These are phyloP conservation scores for Diaprepes abbreviatus DNA, from an alignment of 2,888 invertebrate species.

Conservation along the genomic window DNA sequence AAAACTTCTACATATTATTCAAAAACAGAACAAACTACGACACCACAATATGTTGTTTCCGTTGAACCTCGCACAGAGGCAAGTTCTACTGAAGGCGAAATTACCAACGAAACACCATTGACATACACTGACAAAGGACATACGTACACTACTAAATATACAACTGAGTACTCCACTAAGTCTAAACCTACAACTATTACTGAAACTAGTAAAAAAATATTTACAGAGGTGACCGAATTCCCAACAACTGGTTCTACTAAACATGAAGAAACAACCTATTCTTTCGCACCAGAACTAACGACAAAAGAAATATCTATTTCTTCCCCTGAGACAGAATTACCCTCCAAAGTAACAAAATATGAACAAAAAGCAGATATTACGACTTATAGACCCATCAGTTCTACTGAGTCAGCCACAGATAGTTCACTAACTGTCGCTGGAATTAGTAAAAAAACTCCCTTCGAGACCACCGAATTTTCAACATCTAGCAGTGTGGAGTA, in stretches of 20 bases:
- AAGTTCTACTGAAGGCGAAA: not conserved
- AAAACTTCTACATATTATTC: not conserved
- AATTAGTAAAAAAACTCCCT: not conserved
- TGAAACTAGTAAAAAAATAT: not conserved
- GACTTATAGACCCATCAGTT: not conserved
- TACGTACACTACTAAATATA: not conserved
- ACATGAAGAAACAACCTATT: not conserved
- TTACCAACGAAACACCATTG: not conserved
- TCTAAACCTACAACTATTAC: not conserved
- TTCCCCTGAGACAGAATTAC: too few relatives aligned
- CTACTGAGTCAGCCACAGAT: not conserved
- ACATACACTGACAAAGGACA: not conserved
- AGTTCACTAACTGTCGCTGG: not conserved
- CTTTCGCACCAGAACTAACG: not conserved
- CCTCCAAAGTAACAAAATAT: too few relatives aligned
- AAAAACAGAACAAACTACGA: not conserved
- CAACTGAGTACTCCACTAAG: not conserved
- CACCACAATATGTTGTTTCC: not conserved
- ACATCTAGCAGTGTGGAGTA: not conserved
- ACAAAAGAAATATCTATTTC: not conserved
- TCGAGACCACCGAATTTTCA: not conserved
- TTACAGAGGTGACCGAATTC: not conserved
- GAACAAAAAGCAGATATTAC: too few relatives aligned
- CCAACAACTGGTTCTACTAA: not conserved
- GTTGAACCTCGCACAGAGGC: not conserved